phyloP scores from a whole-genome alignment of 2,888 invertebrate genomes.

The Cheilosia impressa region DNA sequence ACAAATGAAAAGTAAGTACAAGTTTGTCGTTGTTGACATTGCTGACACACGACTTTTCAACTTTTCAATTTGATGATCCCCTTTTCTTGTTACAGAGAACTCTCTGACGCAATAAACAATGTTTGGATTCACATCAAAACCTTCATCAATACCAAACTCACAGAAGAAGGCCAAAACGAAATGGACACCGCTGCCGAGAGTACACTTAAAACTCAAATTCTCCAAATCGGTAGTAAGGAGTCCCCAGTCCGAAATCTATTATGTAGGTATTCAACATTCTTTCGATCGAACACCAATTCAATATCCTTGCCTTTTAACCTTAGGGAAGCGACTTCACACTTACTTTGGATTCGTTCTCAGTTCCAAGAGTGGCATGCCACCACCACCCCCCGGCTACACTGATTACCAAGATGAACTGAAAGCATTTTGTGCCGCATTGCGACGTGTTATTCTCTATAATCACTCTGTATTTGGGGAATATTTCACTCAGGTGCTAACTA shows the following conservation, averaged over 20 bases:
- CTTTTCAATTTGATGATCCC: neutral
- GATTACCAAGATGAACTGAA: slow-evolving; percentile 82
- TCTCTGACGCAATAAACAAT: slow-evolving; percentile 79
- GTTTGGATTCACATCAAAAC: slow-evolving; percentile 82
- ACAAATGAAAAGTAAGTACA: slow-evolving; percentile 79
- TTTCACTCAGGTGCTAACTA: slow-evolving; percentile 80
- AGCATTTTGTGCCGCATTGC: slow-evolving; percentile 80
- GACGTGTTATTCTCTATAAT: slow-evolving; percentile 82
- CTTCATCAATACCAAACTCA: slow-evolving; percentile 79
- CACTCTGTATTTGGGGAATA: slow-evolving; percentile 83
- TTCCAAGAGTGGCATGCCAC: slow-evolving; percentile 77
- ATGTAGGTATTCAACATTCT: slow-evolving; percentile 78
- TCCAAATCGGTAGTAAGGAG: slow-evolving; percentile 79
- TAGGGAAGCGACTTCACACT: slow-evolving; percentile 82
- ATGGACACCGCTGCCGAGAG: slow-evolving; percentile 79
- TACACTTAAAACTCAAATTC: slow-evolving; percentile 80
- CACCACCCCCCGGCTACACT: slow-evolving; percentile 81
- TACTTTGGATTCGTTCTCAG: slow-evolving; percentile 81
- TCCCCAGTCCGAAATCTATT: slow-evolving; percentile 81
- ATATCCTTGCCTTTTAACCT: neutral
- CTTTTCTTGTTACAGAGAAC: slow-evolving; percentile 76
- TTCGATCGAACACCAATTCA: neutral
- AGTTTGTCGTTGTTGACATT: neutral
- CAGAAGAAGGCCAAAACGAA: slow-evolving; percentile 77
- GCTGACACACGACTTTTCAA: neutral